phyloP scores from a whole-genome alignment of 2,888 invertebrate species.

The Capitulum mitella region DNA sequence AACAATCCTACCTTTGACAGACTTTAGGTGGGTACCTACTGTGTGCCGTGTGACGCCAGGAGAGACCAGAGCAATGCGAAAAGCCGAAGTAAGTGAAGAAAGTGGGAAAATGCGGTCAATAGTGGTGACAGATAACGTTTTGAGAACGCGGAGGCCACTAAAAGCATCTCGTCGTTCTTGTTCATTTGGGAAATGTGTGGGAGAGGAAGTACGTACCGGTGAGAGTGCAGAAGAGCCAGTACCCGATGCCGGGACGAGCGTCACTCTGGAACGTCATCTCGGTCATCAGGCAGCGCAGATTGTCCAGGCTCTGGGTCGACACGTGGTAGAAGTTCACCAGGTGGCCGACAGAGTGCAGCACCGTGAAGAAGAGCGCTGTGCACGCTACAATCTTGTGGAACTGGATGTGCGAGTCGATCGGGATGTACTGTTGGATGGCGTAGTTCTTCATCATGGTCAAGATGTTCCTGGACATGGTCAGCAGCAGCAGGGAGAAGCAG shows the following conservation, averaged over 20 bases:
- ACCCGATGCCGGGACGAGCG: constrained; percentile 85
- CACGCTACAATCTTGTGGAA: constrained; percentile 96
- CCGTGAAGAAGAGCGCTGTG: constrained; percentile 84
- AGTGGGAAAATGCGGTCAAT: too few species aligned
- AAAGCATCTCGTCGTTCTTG: too few species aligned
- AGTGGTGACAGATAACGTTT: too few species aligned
- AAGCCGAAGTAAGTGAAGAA: too few species aligned
- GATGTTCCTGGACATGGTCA: constrained; percentile 89
- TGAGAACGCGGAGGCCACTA: too few species aligned
- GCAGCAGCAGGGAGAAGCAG: constrained; percentile 78
- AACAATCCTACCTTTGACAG: too few species aligned
- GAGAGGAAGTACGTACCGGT: constrained; percentile 65
- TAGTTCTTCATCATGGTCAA: constrained; percentile 89
- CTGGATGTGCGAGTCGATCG: constrained; percentile 83
- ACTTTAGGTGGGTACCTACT: too few species aligned
- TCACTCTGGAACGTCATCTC: constrained; percentile 92
- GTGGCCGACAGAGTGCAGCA: constrained; percentile 87
- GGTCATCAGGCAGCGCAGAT: constrained; percentile 81
- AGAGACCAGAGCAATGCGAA: too few species aligned
- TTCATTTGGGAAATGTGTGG: too few species aligned
- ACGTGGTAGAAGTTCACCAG: constrained; percentile 97
- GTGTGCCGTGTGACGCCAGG: too few species aligned
- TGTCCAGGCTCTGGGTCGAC: constrained; percentile 87
- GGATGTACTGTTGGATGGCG: constrained; percentile 86
- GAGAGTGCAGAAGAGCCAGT: constrained; percentile 91